phyloP scores from a whole-genome alignment of 2,797 vertebrate genomes.

The Tinamus major region DNA sequence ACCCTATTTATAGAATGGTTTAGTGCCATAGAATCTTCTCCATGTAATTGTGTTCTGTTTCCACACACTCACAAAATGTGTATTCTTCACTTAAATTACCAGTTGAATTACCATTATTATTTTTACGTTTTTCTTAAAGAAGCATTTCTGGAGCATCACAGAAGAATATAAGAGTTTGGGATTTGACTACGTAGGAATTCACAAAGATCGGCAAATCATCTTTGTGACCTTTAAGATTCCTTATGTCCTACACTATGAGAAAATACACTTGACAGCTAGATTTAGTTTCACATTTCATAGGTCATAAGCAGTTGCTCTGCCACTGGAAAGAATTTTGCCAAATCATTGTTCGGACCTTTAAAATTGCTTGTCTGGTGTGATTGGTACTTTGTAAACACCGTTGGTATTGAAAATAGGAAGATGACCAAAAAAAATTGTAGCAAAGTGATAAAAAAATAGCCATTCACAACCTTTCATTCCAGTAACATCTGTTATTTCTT shows the following conservation, averaged over 20 bases:
- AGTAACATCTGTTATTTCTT: neutral
- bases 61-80: neutral
- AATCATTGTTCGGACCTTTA: constrained; percentile 4
- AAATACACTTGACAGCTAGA: neutral
- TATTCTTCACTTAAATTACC: neutral
- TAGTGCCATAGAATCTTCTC: neutral
- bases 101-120: neutral
- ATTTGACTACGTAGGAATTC: neutral
- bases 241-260: neutral
- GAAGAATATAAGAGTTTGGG: neutral
- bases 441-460: neutral
- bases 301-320: neutral
- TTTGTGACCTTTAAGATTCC: neutral
- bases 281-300: constrained; percentile 37
- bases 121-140: neutral
- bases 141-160: neutral
- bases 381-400: neutral
- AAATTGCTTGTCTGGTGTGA: neutral
- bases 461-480: neutral
- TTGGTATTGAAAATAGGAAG: neutral
- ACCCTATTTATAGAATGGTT: neutral
- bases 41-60: neutral
- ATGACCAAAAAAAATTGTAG: neutral
- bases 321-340: neutral
- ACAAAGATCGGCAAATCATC: neutral